Evolutionary conservation across 2,888 invertebrate genomes (phyloP), one percentile per base, ranked within the genome.

Genomic region (Ceratothoa steindachneri): DNA sequence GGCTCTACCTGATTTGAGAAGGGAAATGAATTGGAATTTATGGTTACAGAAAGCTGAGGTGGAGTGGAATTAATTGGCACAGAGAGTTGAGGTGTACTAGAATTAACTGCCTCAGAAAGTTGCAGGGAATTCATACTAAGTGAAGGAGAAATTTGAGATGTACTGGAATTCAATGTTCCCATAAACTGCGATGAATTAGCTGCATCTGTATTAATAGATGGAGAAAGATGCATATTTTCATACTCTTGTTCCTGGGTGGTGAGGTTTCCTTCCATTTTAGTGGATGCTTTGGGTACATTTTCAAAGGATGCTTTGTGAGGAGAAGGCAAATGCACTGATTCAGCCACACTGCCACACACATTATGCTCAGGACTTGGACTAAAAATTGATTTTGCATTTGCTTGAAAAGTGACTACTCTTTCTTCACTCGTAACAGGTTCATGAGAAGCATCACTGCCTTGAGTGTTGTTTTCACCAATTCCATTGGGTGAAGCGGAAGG

Each of bases 331-430:
- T 9, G 9, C 24, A 7, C 7, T 22, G 5, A n/a, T 60, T 60
- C 9, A 60, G 60, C n/a, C 9, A 9, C 60, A 5, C n/a, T 19
- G 9, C 24, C 60, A 60, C 5, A 9, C 5, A 9, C 41, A 41
- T 41, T 41, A 5, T 41, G 7, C 29, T 67, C 30, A 67, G 67
- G 67, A 67, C 31, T 67, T 28, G 67, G 67, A 67, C 31, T 67
- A 22, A 30, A 30, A 67, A 67, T 67, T 12, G 67, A 67, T n/a
- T 30, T 67, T 19, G n/a, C 29, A 29, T 24, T 60, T 60, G 12
- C 15, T 41, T 41, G 41, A 41, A 41, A 41, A 15, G 41, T 41
- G 41, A 41, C 41, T 41, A 41, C 41, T n/a, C n/a, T n/a, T n/a
- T n/a, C n/a, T n/a, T n/a, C n/a, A n/a, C n/a, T n/a, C n/a, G n/a